phyloP scores from a whole-genome alignment of 1,140 invertebrate genomes.

The Pararge aegeria region DNA sequence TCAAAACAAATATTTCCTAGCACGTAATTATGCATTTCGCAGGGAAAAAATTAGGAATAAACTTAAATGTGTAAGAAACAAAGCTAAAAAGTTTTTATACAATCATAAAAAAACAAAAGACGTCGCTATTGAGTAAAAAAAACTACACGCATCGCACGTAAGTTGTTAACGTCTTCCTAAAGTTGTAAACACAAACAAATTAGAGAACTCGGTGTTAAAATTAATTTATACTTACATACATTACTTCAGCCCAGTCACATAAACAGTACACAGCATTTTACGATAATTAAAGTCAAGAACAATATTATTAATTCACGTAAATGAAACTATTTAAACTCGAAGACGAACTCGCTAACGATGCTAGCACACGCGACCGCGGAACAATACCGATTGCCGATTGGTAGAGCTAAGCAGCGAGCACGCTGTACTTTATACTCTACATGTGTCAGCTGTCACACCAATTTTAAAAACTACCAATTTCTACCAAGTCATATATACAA shows the following conservation, averaged over 20 bases:
- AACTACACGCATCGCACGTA: constrained; percentile 8
- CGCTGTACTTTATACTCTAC: no score
- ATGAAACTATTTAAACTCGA: background rate
- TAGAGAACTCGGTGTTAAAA: constrained; percentile 10
- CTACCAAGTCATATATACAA: background rate
- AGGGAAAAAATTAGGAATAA: constrained; percentile 7
- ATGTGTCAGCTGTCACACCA: background rate
- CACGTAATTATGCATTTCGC: background rate
- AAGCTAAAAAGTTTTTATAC: constrained; percentile 2
- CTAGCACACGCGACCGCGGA: background rate
- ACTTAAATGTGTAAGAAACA: background rate
- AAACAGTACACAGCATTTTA: constrained; percentile 15
- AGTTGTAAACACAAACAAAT: constrained; percentile 38
- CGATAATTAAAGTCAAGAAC: constrained; percentile 10
- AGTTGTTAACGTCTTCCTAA: constrained; percentile 11
- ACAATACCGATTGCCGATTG: constrained; percentile 12
- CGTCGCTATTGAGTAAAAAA: constrained; percentile 25
- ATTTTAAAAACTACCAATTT: background rate
- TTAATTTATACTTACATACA: constrained; percentile 31
- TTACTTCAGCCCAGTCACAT: background rate
- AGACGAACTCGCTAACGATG: background rate
- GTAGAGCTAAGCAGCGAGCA: no score
- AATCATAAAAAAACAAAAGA: constrained; percentile 22
- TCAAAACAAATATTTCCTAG: no score
- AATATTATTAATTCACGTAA: background rate